Base-by-base conservation (phyloP, 2,113 vertebrate genomes). In the Pelvicachromis taeniatus region DNA sequence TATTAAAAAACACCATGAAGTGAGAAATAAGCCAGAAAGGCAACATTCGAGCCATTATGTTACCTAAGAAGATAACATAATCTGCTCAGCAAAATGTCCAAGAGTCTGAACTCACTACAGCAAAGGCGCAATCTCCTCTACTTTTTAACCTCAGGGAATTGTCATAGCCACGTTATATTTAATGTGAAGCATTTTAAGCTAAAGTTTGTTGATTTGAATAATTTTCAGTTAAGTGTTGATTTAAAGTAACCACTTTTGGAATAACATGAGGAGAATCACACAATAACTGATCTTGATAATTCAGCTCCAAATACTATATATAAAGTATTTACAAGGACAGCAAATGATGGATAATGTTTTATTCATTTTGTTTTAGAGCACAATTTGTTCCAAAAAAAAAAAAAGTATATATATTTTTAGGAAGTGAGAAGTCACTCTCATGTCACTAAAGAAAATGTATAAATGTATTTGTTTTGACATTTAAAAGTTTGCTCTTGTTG, bases 1-100 rank as follows among this genome's bases (percentile, higher is more conserved):
- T 75, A 65, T 78, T 87, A 78, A 85, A 89, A 82, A 68, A 80
- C 80, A 16, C 58, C 0, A 13, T 13, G n/a, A 70, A 84, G 77
- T 70, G 65, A 79, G 78, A 83, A 85, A 88, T 80, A 7, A 79
- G 82, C 86, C 61, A 85, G 19, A 84, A 89, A 84, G 33, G 42
- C 10, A 2, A 61, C 4, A 9, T 59, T 77, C 48, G 10, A 88
- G 65, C 31, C 59, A 79, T 65, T 85, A 63, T 16, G 68, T 77
- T 65, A 52, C 87, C 19, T 59, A 11, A 70, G 55, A 12, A 52
- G 1, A 84, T 16, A 40, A 65, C n/a, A 59, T 42, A 13, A 23
- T 19, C 33, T 75, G 6, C 10, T 75, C 16, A 31, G 16, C 6
- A 54, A 53, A 80, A 86, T 23, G 21, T 85, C 33, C 6, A 8